Evolutionary conservation across 2,888 invertebrate species (phyloP).

Genomic region (Epinotia brunnichana): DNA sequence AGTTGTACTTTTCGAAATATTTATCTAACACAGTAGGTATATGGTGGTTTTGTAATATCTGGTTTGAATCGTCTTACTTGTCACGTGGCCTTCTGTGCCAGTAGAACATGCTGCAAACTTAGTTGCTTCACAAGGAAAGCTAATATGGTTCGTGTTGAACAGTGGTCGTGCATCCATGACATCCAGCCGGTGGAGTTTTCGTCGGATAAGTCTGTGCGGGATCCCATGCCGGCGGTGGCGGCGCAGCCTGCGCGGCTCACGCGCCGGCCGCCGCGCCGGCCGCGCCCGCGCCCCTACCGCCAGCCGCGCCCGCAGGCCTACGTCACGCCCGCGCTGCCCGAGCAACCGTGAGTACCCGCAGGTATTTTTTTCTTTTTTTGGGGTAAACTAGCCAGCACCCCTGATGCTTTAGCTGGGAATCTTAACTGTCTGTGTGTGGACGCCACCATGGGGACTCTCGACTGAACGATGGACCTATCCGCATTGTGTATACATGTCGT

Average conservation of each 20-base stretch:
- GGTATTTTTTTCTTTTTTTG: too few species aligned
- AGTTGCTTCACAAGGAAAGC: neutral
- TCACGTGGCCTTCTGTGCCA: neutral
- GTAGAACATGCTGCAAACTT: neutral
- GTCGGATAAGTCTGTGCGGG: conserved; percentile 61
- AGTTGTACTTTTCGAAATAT: neutral
- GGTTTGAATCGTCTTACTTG: neutral
- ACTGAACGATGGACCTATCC: too few species aligned
- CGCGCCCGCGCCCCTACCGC: conserved; percentile 45
- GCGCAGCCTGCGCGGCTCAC: conserved; percentile 44
- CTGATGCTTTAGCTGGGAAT: too few species aligned
- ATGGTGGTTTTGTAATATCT: neutral
- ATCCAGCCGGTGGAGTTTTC: conserved; percentile 87
- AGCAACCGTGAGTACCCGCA: conserved; percentile 43
- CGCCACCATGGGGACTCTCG: too few species aligned
- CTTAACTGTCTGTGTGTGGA: too few species aligned
- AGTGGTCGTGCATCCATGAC: conserved; percentile 98
- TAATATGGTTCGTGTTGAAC: conserved; percentile 39
- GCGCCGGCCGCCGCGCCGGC: conserved; percentile 41
- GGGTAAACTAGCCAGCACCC: too few species aligned
- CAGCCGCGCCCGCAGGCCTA: conserved; percentile 46
- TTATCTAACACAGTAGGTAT: neutral
- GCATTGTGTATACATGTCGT: too few species aligned
- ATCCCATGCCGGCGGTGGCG: conserved; percentile 50
- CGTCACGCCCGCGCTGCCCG: conserved; percentile 48